Conservation (phyloP, 2,888 invertebrate genomes). For the Isoperla grammatica region DNA sequence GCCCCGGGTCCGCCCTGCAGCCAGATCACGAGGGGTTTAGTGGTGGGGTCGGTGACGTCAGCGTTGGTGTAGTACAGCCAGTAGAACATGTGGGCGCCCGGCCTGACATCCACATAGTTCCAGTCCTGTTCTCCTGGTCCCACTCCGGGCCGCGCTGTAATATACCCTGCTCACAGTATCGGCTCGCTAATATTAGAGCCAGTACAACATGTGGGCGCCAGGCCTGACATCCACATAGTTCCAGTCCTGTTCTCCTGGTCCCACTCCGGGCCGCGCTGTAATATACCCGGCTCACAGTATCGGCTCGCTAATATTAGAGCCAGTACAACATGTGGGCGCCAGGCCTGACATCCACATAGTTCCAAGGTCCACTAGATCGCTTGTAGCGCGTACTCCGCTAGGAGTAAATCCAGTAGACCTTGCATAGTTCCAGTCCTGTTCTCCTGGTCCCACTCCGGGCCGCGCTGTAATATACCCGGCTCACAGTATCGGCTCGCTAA, state of each 20-base stretch:
- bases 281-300: too few species aligned
- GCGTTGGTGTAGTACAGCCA: constrained; percentile 77
- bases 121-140: constrained; percentile 64
- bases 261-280: constrained; percentile 50
- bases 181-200: constrained; percentile 84
- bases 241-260: constrained; percentile 64
- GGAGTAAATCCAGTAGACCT: too few species aligned
- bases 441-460: too few species aligned
- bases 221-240: constrained; percentile 66
- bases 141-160: constrained; percentile 47
- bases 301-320: too few species aligned
- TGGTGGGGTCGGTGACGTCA: constrained; percentile 54
- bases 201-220: constrained; percentile 80
- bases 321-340: constrained; percentile 84
- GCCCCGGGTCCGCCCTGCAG: constrained; percentile 83
- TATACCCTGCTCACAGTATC: too few species aligned
- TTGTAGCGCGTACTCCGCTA: too few species aligned
- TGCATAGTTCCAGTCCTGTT: too few species aligned
- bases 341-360: constrained; percentile 63
- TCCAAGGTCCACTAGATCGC: too few species aligned
- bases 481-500: too few species aligned
- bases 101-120: constrained; percentile 66
- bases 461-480: too few species aligned
- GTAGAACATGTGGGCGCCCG: constrained; percentile 77
- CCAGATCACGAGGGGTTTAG: constrained; percentile 79